These are phyloP conservation scores for Styela plicata DNA, from an alignment of 23 tunicate species.

Conservation along the genomic window DNA sequence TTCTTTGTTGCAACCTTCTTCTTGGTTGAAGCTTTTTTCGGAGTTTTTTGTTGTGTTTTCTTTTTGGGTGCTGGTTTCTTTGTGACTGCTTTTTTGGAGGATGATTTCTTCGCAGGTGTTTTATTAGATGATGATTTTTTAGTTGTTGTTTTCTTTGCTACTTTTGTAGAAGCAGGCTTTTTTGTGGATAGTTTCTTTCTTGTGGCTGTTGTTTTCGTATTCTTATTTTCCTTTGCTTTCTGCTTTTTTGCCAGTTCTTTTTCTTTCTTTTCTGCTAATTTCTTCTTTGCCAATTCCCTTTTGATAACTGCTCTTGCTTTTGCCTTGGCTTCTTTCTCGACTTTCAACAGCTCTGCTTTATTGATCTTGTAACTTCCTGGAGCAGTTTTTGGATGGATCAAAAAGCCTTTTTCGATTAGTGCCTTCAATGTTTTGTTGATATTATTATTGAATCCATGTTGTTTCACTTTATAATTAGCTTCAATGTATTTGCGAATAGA, in stretches of 20 bases:
- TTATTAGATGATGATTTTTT: neutral
- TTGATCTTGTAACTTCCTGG: constrained; percentile 1
- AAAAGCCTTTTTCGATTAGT: neutral
- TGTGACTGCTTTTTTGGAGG: neutral
- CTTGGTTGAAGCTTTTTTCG: neutral
- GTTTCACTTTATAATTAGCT: neutral
- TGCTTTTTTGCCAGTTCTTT: neutral
- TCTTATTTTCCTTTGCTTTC: neutral
- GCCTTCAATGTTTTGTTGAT: neutral
- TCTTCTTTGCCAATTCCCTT: constrained; percentile 7
- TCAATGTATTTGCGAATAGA: neutral
- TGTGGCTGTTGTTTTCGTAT: neutral
- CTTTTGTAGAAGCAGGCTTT: neutral
- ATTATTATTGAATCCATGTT: neutral
- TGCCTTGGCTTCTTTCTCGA: neutral
- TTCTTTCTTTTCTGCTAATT: neutral
- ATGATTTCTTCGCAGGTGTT: neutral
- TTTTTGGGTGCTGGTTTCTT: neutral
- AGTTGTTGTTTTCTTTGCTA: neutral
- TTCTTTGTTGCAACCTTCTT: neutral
- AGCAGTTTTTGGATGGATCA: constrained; percentile 5
- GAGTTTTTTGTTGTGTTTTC: neutral
- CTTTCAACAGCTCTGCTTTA: neutral
- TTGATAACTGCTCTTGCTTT: neutral
- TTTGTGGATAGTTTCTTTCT: neutral